Evolutionary conservation across 2,113 vertebrate genomes (phyloP).

Genomic region (Speoplatyrhinus poulsoni): DNA sequence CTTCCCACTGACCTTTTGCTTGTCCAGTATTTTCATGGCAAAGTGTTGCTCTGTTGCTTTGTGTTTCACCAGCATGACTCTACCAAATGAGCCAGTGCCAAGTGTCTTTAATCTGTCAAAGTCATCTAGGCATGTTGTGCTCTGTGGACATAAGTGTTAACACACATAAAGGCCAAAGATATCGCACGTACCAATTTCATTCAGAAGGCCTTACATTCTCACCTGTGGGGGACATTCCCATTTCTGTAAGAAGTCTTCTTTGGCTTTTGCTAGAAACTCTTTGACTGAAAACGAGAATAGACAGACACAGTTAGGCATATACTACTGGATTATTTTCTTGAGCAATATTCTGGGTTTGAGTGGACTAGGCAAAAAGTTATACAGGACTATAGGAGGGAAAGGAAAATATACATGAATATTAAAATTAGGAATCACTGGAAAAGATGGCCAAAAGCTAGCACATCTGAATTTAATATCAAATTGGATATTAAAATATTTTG

Average conservation of each 20-base stretch:
- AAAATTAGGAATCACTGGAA: conserved; percentile 24
- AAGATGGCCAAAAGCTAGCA: conserved; percentile 37
- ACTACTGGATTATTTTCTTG: conserved; percentile 1
- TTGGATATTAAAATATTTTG: conserved; percentile 17
- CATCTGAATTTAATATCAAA: conserved; percentile 64
- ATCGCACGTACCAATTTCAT: not conserved
- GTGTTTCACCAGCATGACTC: conserved; percentile 99
- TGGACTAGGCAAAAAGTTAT: conserved; percentile 27
- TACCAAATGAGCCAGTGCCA: conserved; percentile 98
- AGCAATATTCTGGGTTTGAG: conserved; percentile 20
- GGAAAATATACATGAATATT: conserved; percentile 19
- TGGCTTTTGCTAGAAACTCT: conserved; percentile 99
- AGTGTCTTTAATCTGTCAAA: conserved; percentile 98
- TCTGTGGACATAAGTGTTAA: conserved; percentile 72
- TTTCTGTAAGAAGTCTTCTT: conserved; percentile 99
- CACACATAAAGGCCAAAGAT: not conserved
- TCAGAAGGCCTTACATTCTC: conserved; percentile 36
- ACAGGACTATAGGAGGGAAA: conserved; percentile 22
- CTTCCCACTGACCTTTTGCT: conserved; percentile 90
- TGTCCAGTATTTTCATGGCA: conserved; percentile 99
- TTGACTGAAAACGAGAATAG: conserved; percentile 82
- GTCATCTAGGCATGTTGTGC: conserved; percentile 94
- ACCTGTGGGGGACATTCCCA: conserved; percentile 99
- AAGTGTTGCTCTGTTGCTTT: conserved; percentile 97
- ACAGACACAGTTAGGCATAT: conserved; percentile 6